Percentiles rank a stretch among this genome's conserved stretches.
Evolutionary conservation across 2,888 invertebrate species (phyloP).

Genomic region (Thyatira batis): DNA sequence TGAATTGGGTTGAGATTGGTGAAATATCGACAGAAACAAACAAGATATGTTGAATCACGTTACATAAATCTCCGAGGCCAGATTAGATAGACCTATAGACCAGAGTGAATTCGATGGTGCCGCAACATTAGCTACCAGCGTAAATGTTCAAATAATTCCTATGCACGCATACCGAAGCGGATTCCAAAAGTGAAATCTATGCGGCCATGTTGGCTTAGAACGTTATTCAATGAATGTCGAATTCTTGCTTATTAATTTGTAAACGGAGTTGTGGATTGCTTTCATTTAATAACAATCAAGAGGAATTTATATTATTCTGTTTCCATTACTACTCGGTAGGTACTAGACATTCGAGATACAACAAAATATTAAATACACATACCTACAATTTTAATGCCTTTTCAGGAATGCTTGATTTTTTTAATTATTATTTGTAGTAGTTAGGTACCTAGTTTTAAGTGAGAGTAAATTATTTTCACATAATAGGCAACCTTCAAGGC

Average conservation of each 20-base stretch:
- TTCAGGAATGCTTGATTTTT: too few relatives aligned
- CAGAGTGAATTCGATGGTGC: conserved; percentile 45
- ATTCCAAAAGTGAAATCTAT: conserved; percentile 51
- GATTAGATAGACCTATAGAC: too few relatives aligned
- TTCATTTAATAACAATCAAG: background rate
- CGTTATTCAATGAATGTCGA: conserved; percentile 14
- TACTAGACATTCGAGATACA: background rate
- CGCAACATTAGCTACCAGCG: conserved; percentile 49
- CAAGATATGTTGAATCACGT: conserved; percentile 57
- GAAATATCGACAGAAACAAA: conserved; percentile 43
- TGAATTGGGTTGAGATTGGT: conserved; percentile 37
- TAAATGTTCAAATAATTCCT: conserved; percentile 59
- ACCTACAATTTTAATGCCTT: too few relatives aligned
- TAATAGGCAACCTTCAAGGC: too few relatives aligned
- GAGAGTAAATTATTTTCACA: too few relatives aligned
- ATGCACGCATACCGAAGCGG: conserved; percentile 45
- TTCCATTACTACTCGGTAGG: too few relatives aligned
- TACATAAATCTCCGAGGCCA: conserved; percentile 51
- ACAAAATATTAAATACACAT: too few relatives aligned
- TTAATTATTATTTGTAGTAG: too few relatives aligned
- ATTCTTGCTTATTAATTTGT: conserved; percentile 2
- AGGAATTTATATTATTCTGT: conserved; percentile 14
- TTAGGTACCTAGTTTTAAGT: too few relatives aligned
- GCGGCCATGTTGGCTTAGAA: conserved; percentile 23
- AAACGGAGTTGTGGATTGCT: background rate